Evolutionary conservation across 2,113 vertebrate genomes (phyloP).

Genomic region (Dasypus novemcinctus): DNA sequence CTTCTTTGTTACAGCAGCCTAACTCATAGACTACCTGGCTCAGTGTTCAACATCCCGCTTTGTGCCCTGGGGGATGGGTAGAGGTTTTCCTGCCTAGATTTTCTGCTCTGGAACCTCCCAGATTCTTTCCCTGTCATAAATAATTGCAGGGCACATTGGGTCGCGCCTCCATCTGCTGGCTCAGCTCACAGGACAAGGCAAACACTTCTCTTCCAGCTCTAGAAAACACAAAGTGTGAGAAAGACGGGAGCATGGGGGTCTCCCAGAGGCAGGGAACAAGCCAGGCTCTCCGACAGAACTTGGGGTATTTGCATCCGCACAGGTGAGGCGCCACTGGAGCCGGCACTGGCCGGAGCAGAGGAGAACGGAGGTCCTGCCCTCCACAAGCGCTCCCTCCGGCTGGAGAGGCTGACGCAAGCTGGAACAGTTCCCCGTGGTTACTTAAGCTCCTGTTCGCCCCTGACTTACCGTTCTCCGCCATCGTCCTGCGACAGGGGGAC

Average conservation of each 20-base stretch:
- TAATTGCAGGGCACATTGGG: neutral
- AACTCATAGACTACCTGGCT: neutral
- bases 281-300: neutral
- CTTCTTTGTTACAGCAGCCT: neutral
- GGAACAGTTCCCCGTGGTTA: neutral
- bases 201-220: neutral
- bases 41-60: neutral
- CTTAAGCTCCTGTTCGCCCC: neutral
- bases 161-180: neutral
- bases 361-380: neutral
- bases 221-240: neutral
- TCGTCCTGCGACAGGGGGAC: neutral
- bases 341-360: neutral
- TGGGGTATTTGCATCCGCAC: too few species aligned
- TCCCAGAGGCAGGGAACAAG: neutral
- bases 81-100: too few species aligned
- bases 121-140: neutral
- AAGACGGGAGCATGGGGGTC: neutral
- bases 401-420: too few species aligned
- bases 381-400: too few species aligned
- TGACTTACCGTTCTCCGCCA: neutral
- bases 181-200: neutral
- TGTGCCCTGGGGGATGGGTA: neutral
- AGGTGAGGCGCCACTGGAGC: neutral
- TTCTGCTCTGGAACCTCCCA: neutral